Evolutionary conservation across 2,888 invertebrate genomes (phyloP), one percentile per base, ranked within the genome.

Genomic region (Dolichopus griseipennis): DNA sequence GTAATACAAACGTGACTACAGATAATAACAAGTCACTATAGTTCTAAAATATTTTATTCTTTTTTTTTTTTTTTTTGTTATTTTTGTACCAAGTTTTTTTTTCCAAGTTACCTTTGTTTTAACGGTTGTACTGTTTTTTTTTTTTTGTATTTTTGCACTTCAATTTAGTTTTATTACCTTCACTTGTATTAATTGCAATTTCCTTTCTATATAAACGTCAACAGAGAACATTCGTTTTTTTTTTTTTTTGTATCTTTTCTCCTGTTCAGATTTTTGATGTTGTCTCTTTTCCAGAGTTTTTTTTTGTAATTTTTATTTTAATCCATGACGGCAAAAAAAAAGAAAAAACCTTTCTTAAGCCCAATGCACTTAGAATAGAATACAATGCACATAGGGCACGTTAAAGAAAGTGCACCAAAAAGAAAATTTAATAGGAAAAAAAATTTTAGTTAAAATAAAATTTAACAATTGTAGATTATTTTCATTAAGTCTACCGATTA

Each of bases 1-100:
- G 52, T 52, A 12, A 52, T 52, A 52, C 52, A 52, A 52, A 52
- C 52, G 52, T 52, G 52, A 52, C 52, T 52, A 52, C 52, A 52
- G 52, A 52, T 52, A 52, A 52, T 52, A 52, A 18, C 52, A 52
- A 52, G 52, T 52, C 52, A 52, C 15, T 52, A n/a, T n/a, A 18
- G n/a, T 52, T 18, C 52, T 52, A 2, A 52, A 52, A 12, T 27
- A 27, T 52, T 52, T 37, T 37, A 12, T 37, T 37, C 3, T 37
- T 2, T 37, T 37, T 41, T 41, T 41, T 41, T 41, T 9, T 41
- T 7, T 15, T 9, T 7, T 41, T 41, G 41, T 41, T n/a, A n/a
- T n/a, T 41, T 41, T 41, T 15, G 12, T 6, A 2, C 12, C 8
- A 15, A 41, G 9, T 52, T 52, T 6, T 18, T 52, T 52, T 52